Conservation (phyloP, 2,888 invertebrate species). For the Athalia cordata region DNA sequence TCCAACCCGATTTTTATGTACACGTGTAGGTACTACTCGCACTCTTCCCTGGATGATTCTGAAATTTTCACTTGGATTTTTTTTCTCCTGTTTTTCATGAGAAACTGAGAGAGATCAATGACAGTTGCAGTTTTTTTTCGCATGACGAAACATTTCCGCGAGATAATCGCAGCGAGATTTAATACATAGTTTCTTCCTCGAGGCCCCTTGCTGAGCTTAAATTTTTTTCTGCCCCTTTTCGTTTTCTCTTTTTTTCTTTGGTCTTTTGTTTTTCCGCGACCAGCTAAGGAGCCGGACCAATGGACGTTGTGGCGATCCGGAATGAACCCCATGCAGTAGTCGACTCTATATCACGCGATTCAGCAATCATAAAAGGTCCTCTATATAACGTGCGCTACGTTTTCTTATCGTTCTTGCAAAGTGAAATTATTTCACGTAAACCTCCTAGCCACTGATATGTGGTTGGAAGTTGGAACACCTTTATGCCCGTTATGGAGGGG, state of each 20-base stretch:
- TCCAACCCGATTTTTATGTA: conserved; percentile 12
- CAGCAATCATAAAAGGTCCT: conserved; percentile 65
- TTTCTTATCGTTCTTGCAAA: conserved; percentile 68
- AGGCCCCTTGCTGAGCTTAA: neutral
- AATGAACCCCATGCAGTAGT: neutral
- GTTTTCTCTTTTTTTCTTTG: neutral
- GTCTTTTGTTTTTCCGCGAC: neutral
- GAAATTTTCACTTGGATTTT: neutral
- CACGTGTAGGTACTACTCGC: too few relatives aligned
- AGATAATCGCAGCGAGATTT: too few relatives aligned
- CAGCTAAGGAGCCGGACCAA: neutral
- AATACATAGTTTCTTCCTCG: too few relatives aligned
- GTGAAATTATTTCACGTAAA: conserved; percentile 70
- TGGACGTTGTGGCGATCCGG: neutral
- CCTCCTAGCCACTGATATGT: conserved; percentile 57
- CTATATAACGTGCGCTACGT: conserved; percentile 64
- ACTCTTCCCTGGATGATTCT: neutral
- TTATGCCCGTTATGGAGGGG: neutral
- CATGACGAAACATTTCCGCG: neutral
- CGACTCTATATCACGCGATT: conserved; percentile 64
- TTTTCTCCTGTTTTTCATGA: neutral
- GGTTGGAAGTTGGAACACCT: conserved; percentile 5
- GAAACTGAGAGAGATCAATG: neutral
- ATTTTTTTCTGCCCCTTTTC: neutral
- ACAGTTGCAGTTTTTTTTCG: neutral